Evolutionary conservation across 2,113 vertebrate species (phyloP).

Genomic region (Onychostoma macrolepis): DNA sequence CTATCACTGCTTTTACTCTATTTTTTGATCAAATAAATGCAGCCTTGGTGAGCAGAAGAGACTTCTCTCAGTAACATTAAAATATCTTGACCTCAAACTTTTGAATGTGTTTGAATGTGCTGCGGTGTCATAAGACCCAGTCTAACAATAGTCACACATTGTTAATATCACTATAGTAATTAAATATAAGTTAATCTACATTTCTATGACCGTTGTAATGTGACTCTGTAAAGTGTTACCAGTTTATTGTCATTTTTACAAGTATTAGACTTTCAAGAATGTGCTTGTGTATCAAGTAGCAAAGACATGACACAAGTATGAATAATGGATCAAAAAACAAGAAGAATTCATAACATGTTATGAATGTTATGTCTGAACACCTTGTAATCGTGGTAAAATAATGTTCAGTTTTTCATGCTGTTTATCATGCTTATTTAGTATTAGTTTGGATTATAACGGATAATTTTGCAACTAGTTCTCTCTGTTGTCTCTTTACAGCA

Average conservation of each 20-base stretch:
- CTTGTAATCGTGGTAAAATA: neutral
- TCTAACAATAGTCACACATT: neutral
- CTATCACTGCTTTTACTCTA: too few species aligned
- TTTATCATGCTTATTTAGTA: neutral
- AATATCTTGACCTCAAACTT: too few species aligned
- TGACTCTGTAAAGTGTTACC: neutral
- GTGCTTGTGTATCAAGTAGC: neutral
- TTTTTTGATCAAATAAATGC: too few species aligned
- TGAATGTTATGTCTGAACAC: neutral
- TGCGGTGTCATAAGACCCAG: neutral
- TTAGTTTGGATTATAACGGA: neutral
- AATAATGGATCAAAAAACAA: neutral
- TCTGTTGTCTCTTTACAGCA: slow-evolving; percentile 72
- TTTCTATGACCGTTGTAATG: too few species aligned
- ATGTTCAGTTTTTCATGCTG: neutral
- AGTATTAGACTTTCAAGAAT: neutral
- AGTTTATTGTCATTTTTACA: neutral
- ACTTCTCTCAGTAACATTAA: too few species aligned
- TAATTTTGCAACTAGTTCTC: neutral
- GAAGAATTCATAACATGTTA: too few species aligned
- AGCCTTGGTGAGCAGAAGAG: too few species aligned
- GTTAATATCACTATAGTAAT: neutral
- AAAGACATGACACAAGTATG: neutral
- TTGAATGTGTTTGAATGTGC: too few species aligned
- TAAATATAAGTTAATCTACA: neutral